phyloP scores from a whole-genome alignment of 2,888 invertebrate genomes.

The Sepioteuthis lessoniana region DNA sequence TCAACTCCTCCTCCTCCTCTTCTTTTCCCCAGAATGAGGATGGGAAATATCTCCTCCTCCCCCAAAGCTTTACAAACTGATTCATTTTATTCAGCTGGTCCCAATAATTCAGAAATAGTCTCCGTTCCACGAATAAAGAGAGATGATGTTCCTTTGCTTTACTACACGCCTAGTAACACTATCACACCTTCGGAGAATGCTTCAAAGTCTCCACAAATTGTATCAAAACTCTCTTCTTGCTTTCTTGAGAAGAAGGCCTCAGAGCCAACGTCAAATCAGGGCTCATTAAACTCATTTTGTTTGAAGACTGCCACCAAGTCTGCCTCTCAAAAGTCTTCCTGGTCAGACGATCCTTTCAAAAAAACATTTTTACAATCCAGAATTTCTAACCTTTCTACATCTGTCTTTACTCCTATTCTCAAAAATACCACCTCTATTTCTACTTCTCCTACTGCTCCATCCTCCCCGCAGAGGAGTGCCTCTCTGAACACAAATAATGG shows the following conservation, averaged over 20 bases:
- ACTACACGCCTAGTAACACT: background rate
- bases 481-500: background rate
- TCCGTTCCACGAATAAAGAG: background rate
- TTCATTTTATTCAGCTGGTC: background rate
- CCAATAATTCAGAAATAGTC: constrained; percentile 4
- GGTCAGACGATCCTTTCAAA: background rate
- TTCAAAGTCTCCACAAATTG: background rate
- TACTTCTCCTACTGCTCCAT: background rate
- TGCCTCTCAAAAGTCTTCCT: constrained; percentile 14
- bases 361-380: background rate
- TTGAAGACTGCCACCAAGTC: background rate
- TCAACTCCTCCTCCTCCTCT: constrained; percentile 8
- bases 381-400: background rate
- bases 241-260: background rate
- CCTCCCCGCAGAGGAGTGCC: background rate
- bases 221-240: background rate
- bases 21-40: background rate
- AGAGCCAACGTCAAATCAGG: background rate
- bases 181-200: background rate
- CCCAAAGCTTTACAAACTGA: constrained; percentile 34
- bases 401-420: background rate
- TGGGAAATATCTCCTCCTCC: background rate
- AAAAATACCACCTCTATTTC: background rate
- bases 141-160: constrained; percentile 14
- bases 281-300: background rate